A percentile compares a stretch with the other conserved stretches of the same genome.
These are phyloP conservation scores for Pasiphila rectangulata DNA, from an alignment of 2,888 invertebrate genomes.

Conservation along the genomic window DNA sequence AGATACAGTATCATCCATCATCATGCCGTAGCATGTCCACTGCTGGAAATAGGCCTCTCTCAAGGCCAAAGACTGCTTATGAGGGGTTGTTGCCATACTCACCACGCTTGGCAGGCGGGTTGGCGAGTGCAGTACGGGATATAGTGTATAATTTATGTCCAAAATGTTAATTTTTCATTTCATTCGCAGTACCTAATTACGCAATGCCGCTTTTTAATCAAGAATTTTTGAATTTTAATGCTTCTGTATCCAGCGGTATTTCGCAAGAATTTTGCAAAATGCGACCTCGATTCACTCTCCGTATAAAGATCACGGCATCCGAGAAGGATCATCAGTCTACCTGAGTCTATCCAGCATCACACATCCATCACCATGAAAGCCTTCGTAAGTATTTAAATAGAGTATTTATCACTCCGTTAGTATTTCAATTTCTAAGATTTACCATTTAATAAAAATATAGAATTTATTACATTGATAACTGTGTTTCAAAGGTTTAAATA, in stretches of 20 bases:
- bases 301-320: neutral
- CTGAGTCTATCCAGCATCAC: slow-evolving; percentile 1
- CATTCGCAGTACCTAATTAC: neutral
- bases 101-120: no score
- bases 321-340: neutral
- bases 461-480: no score
- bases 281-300: neutral
- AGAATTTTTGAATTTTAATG: slow-evolving; percentile 6
- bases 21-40: no score
- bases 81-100: no score
- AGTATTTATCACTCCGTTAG: no score
- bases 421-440: no score
- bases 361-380: slow-evolving; percentile 1
- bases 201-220: slow-evolving; percentile 2
- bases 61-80: no score
- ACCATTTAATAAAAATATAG: no score
- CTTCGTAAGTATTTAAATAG: neutral
- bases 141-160: neutral
- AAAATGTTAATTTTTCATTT: neutral
- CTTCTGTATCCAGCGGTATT: slow-evolving; percentile 13
- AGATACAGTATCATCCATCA: no score
- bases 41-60: no score
- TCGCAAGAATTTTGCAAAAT: slow-evolving; percentile 7
- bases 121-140: no score
- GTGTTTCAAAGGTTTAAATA: no score